phyloP scores from a whole-genome alignment of 1,140 invertebrate species.

The Sycophaga agraensis region DNA sequence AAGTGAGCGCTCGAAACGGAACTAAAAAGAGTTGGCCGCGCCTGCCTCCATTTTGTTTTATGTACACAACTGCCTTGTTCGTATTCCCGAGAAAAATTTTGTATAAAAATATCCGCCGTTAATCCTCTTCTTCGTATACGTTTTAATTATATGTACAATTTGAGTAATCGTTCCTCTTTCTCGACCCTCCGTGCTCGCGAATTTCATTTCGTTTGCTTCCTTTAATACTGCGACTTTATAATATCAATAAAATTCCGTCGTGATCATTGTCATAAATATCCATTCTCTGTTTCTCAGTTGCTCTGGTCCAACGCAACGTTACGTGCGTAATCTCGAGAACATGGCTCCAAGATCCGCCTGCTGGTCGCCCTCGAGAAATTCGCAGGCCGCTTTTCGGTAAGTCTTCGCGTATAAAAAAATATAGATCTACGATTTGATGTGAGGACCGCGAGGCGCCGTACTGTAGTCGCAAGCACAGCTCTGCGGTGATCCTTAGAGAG shows the following conservation, averaged over 20 bases:
- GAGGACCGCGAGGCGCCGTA: not conserved
- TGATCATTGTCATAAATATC: constrained; percentile 1
- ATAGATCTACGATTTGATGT: not conserved
- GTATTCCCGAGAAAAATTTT: constrained; percentile 49
- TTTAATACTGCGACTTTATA: constrained; percentile 29
- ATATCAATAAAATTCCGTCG: constrained; percentile 26
- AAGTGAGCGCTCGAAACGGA: not conserved
- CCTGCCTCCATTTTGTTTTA: constrained; percentile 6
- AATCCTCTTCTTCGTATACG: constrained; percentile 36
- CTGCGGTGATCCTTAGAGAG: not conserved
- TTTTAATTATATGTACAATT: constrained; percentile 47
- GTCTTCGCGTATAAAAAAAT: constrained; percentile 22
- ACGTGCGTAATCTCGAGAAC: not conserved
- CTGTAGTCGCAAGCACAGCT: not conserved
- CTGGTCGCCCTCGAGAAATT: not conserved
- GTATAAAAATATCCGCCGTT: constrained; percentile 54
- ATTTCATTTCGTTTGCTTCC: constrained; percentile 3
- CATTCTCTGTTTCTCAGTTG: not conserved
- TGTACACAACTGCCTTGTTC: constrained; percentile 8
- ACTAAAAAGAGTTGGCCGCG: constrained; percentile 9
- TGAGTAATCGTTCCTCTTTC: constrained; percentile 37
- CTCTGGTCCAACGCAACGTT: no score
- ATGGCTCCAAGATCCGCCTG: not conserved
- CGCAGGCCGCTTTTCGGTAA: not conserved
- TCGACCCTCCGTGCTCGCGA: not conserved